Base-by-base conservation (phyloP, 1,140 invertebrate species). In the Drosophila kurseongensis region DNA sequence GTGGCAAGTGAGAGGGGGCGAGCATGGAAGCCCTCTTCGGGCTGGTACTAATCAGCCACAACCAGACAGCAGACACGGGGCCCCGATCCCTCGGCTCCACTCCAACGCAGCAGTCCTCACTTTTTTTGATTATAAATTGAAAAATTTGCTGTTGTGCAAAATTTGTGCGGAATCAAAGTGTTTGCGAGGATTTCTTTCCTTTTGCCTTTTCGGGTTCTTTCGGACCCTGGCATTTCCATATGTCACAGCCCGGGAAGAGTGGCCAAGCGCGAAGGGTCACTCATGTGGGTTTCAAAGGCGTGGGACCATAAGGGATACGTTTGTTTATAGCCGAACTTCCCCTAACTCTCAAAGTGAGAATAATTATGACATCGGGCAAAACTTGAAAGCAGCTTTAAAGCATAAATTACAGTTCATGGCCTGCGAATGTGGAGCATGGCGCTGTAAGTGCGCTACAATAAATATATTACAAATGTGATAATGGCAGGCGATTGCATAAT, bases 111-210 rank as follows among this genome's bases (percentile, higher is more conserved):
- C 29, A 7, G 38, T n/a, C 14, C 54, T 45, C 62, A 61, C 66
- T 86, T 79, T 78, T 75, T 86, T 86, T 86, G 82, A 82, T 83
- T 89, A 88, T 89, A 88, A 88, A 88, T 88, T 88, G 83, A 88
- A 89, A 88, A 86, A 88, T 84, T 89, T 80, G 84, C 82, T 78
- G 75, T 69, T 81, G 65, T 86, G 78, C 68, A 44, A 69, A 78
- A 86, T 71, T 80, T 78, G 47, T 56, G 38, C 62, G 60, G 82
- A 86, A 88, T 86, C 83, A 88, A 88, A 83, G 83, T 89, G 79
- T 80, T 88, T 88, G 75, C 79, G 45, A 57, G 82, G 61, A 69
- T 63, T 77, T 81, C 56, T 42, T 73, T 55, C 52, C 16, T 10
- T 48, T 62, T 48, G 18, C 14, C 16, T 10, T 48, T 62, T 48